phyloP scores from a whole-genome alignment of 2,797 vertebrate species.

The Amblyopsis hoosieri region DNA sequence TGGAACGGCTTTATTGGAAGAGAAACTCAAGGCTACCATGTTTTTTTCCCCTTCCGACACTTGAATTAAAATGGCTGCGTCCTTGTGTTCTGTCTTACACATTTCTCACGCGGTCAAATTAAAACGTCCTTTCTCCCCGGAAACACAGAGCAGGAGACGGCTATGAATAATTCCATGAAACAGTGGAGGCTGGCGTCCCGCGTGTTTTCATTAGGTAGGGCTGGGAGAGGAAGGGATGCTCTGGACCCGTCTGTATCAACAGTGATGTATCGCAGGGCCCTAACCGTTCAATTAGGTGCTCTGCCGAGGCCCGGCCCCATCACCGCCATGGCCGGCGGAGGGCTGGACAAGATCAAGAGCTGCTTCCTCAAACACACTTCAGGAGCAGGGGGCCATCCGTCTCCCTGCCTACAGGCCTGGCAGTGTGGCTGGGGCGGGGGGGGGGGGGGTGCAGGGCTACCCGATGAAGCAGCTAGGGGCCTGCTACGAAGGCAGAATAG shows the following conservation, averaged over 20 bases:
- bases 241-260: slow-evolving; percentile 57
- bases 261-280: slow-evolving; percentile 72
- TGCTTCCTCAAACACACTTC: slow-evolving; percentile 72
- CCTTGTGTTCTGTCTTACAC: slow-evolving; percentile 59
- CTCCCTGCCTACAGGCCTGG: slow-evolving; percentile 57
- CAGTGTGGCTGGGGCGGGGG: slow-evolving; percentile 37
- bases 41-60: slow-evolving; percentile 42
- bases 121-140: slow-evolving; percentile 66
- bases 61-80: slow-evolving; percentile 55
- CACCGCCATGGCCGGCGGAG: slow-evolving; percentile 58
- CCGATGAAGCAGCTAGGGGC: slow-evolving; percentile 33
- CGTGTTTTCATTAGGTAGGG: slow-evolving; percentile 62
- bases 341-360: slow-evolving; percentile 73
- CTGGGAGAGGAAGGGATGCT: slow-evolving; percentile 20
- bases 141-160: slow-evolving; percentile 56
- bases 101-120: slow-evolving; percentile 61
- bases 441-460: slow-evolving; percentile 37
- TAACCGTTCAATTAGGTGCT: slow-evolving; percentile 76
- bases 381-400: slow-evolving; percentile 61
- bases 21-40: slow-evolving; percentile 61
- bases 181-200: slow-evolving; percentile 28
- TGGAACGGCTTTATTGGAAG: slow-evolving; percentile 58
- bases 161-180: slow-evolving; percentile 56
- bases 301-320: slow-evolving; percentile 63
- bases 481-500: slow-evolving; percentile 57